phyloP scores from a whole-genome alignment of 2,113 vertebrate species.

The Gobio gobio region DNA sequence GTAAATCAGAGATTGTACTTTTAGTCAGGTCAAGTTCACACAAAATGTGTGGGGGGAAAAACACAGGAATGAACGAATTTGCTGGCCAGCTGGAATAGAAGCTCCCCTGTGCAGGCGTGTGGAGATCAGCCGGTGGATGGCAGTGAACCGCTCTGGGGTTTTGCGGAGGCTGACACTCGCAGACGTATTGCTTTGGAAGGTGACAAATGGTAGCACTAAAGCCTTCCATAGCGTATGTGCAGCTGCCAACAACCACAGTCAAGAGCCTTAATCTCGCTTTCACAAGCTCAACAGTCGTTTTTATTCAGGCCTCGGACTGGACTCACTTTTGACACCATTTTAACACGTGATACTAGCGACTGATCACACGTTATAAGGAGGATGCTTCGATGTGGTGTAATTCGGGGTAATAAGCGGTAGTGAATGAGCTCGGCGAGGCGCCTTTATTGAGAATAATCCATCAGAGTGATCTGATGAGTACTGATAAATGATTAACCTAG shows the following conservation, averaged over 20 bases:
- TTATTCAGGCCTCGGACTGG: conserved; percentile 74
- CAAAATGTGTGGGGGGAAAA: background rate
- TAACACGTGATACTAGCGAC: conserved; percentile 59
- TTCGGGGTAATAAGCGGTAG: conserved; percentile 56
- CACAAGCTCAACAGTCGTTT: conserved; percentile 79
- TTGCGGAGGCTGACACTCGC: conserved; percentile 71
- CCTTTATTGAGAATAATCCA: conserved; percentile 71
- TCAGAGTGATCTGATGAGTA: conserved; percentile 64
- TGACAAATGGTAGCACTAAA: conserved; percentile 84
- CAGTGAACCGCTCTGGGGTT: conserved; percentile 55
- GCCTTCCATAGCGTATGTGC: conserved; percentile 81
- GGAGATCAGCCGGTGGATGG: background rate
- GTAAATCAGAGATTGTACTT: background rate
- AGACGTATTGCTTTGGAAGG: conserved; percentile 80
- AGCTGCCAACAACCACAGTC: conserved; percentile 83
- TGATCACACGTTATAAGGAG: conserved; percentile 55
- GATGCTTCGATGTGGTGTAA: conserved; percentile 68
- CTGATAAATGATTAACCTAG: conserved; percentile 67
- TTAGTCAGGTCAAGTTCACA: background rate
- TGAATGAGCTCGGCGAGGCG: conserved; percentile 47
- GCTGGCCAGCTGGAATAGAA: background rate
- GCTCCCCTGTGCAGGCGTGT: background rate
- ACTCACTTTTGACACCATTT: conserved; percentile 78
- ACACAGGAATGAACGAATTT: background rate
- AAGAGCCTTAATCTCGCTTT: conserved; percentile 83